Percentiles rank a stretch among this genome's conserved stretches.
Evolutionary conservation across 2,113 vertebrate species (phyloP).

Genomic region (Callithrix jacchus): DNA sequence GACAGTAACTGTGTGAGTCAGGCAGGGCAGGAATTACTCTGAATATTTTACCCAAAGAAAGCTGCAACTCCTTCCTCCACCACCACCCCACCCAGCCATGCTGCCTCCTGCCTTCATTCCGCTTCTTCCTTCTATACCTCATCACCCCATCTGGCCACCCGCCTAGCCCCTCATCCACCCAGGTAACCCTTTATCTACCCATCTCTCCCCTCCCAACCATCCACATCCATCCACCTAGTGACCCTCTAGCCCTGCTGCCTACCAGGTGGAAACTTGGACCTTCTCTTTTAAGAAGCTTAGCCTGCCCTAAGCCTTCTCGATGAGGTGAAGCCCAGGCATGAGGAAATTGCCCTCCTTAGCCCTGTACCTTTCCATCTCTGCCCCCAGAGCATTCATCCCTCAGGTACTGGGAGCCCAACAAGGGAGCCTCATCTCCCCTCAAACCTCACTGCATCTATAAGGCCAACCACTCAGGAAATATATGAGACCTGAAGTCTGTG

Average conservation of each 20-base stretch:
- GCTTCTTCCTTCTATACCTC: neutral
- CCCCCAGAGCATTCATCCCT: no score
- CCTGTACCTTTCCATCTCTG: neutral
- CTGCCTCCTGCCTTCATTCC: neutral
- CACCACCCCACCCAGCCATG: neutral
- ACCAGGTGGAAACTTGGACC: neutral
- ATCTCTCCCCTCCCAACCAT: neutral
- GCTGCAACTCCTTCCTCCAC: neutral
- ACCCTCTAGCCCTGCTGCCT: neutral
- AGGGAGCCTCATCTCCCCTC: neutral
- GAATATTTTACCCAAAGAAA: neutral
- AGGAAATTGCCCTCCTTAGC: neutral
- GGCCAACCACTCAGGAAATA: neutral
- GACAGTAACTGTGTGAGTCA: neutral
- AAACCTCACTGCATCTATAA: neutral
- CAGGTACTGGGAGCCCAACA: neutral
- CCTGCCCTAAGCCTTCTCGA: neutral
- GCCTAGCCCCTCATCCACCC: neutral
- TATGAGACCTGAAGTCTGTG: neutral
- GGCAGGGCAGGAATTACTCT: neutral
- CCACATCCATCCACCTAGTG: no score
- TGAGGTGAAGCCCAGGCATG: neutral
- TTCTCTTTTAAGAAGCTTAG: neutral
- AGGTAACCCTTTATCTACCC: neutral
- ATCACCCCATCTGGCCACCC: neutral